phyloP scores from a whole-genome alignment of 2,797 vertebrate species.

The Nyctalus aviator region DNA sequence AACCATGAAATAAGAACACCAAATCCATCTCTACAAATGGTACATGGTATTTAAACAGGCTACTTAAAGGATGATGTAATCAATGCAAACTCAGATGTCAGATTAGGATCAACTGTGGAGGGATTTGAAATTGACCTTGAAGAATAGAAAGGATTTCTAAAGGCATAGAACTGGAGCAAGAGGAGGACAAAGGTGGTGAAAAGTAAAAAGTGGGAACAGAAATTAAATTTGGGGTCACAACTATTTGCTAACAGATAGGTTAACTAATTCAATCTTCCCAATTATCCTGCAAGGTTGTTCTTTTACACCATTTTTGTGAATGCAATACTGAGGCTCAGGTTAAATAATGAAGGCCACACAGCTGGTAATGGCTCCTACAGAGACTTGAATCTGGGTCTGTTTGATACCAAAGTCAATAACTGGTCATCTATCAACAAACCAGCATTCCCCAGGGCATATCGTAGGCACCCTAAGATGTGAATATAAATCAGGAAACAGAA shows the following conservation, averaged over 20 bases:
- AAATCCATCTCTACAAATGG: neutral
- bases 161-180: neutral
- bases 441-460: neutral
- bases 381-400: neutral
- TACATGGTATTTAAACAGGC: neutral
- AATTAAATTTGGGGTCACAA: neutral
- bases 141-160: neutral
- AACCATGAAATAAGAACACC: neutral
- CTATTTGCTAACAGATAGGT: neutral
- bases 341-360: neutral
- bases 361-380: accelerated
- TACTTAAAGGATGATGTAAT: neutral
- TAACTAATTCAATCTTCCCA: neutral
- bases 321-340: neutral
- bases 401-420: neutral
- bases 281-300: neutral
- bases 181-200: neutral
- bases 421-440: neutral
- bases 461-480: neutral
- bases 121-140: neutral
- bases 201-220: neutral
- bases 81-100: neutral
- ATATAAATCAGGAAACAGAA: neutral
- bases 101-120: neutral
- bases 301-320: neutral